Base-by-base conservation (phyloP, 2,113 vertebrate genomes). In the Gasterosteus aculeatus region DNA sequence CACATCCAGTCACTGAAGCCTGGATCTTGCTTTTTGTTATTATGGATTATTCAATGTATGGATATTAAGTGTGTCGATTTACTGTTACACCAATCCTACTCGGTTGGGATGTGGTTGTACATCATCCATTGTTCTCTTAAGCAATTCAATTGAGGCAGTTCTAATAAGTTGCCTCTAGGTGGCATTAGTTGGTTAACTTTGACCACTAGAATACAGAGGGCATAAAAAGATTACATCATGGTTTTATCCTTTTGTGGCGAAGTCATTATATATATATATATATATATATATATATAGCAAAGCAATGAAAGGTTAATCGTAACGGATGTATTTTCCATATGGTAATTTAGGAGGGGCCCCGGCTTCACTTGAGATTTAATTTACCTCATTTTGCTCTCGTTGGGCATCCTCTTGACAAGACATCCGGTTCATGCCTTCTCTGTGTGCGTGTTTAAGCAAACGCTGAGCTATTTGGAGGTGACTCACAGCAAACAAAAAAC, bases 171-270 rank as follows among this genome's bases (percentile, higher is more conserved):
- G 5, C 87, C 92, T 85, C 78, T 88, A 90, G 91, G 83, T 88
- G 92, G 91, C 88, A 84, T 78, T 53, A 75, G 84, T 87, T 83
- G 62, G 82, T 88, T 85, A 85, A 67, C 51, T 85, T 84, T 83
- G 47, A 72, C 51, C 66, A 47, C 39, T 79, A 69, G 49, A 73
- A 88, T 68, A 85, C 80, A 85, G 81, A 84, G 72, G 68, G 71
- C 80, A 84, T 79, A 87, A 85, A 92, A 92, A 71, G 91, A 91
- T 93, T 87, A 93, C 88, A 90, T 93, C 91, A 93, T 93, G 65
- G 75, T 89, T 91, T 91, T 89, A 83, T 81, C 69, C 78, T 82
- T 81, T 69, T 87, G 89, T 84, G 82, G 80, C 87, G 73, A 89
- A 85, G 72, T 88, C 80, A 46, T 46, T 41, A 41, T 41, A 41